phyloP scores from a whole-genome alignment of 2,113 vertebrate species.

The Dolichallabes microphthalmus region DNA sequence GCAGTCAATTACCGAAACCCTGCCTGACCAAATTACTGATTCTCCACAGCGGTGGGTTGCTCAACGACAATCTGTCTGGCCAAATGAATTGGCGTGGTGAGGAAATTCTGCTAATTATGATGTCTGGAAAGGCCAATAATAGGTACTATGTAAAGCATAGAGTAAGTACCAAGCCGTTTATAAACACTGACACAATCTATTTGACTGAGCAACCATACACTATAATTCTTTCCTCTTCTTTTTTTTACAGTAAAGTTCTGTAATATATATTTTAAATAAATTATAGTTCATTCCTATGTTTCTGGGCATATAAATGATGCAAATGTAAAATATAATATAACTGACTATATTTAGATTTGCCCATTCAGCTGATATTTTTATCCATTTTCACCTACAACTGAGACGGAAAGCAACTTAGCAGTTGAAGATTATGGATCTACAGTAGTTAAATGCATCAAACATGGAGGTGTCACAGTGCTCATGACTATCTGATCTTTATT shows the following conservation, averaged over 20 bases:
- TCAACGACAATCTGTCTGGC: conserved; percentile 6
- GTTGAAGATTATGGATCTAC: not conserved
- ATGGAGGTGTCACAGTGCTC: not conserved
- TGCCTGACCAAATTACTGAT: conserved; percentile 45
- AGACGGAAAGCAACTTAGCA: not conserved
- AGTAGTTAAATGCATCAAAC: not conserved
- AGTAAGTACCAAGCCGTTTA: not conserved
- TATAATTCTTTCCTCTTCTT: too few relatives aligned
- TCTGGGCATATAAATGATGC: not conserved
- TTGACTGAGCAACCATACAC: not conserved
- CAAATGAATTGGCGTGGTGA: conserved; percentile 43
- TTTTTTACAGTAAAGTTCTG: not conserved
- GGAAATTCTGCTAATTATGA: conserved; percentile 46
- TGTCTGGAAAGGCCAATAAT: conserved; percentile 22
- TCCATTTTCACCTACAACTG: not conserved
- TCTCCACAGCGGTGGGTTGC: conserved; percentile 33
- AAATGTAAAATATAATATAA: not conserved
- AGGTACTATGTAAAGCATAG: not conserved
- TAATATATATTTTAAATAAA: not conserved
- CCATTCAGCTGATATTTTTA: not conserved
- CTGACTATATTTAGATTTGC: not conserved
- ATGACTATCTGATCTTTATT: not conserved
- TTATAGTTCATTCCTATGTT: not conserved
- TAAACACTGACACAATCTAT: not conserved
- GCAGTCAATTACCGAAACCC: conserved; percentile 44